A percentile compares a stretch with the other conserved stretches of the same genome.
These are phyloP conservation scores for Sarcophaga rosellei DNA, from an alignment of 2,888 invertebrate species.

Conservation along the genomic window DNA sequence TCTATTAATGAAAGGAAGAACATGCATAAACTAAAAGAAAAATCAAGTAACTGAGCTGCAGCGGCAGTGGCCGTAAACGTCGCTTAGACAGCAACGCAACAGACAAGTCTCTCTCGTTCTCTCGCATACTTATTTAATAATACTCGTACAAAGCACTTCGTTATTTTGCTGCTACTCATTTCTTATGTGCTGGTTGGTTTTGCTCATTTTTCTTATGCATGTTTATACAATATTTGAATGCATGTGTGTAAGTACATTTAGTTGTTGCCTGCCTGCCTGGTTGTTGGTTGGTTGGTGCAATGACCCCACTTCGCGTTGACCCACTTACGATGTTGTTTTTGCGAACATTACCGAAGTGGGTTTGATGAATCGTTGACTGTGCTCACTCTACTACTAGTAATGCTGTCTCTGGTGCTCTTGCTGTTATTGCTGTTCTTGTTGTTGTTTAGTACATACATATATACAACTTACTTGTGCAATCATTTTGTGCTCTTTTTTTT, in stretches of 20 bases:
- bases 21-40: conserved; percentile 32
- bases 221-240: background rate
- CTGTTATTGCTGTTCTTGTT: conserved; percentile 45
- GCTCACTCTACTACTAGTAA: conserved; percentile 40
- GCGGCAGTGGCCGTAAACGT: background rate
- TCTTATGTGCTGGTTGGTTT: background rate
- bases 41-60: conserved; percentile 40
- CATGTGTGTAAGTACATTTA: conserved; percentile 15
- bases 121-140: too few relatives aligned
- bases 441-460: conserved; percentile 47
- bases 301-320: conserved; percentile 82
- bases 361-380: conserved; percentile 68
- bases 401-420: conserved; percentile 54
- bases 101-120: background rate
- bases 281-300: conserved; percentile 76
- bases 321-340: conserved; percentile 81
- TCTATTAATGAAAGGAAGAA: conserved; percentile 19
- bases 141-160: background rate
- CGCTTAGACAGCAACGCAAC: conserved; percentile 6
- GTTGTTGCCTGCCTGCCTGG: conserved; percentile 61
- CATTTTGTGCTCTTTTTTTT: conserved; percentile 39
- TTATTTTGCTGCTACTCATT: background rate
- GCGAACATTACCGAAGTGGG: conserved; percentile 77
- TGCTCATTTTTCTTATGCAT: conserved; percentile 7
- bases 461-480: conserved; percentile 61